A percentile compares a stretch with the other conserved stretches of the same genome.
Evolutionary conservation across 2,113 vertebrate species (phyloP).

Genomic region (Erpornis zantholeuca): DNA sequence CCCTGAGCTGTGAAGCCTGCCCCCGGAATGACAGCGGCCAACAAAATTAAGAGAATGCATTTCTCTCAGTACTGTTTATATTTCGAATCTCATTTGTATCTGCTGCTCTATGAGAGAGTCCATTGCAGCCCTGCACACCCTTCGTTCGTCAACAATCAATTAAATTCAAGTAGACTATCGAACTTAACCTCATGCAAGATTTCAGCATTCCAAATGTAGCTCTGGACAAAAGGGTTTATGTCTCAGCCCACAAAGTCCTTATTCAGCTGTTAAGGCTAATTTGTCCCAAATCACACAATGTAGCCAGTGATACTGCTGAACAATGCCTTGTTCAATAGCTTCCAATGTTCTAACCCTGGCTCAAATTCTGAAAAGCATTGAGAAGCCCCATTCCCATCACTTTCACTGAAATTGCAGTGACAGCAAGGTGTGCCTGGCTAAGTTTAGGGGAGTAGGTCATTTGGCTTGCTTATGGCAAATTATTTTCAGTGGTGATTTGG

Average conservation of each 20-base stretch:
- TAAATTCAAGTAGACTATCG: constrained; percentile 63
- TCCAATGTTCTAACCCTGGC: constrained; percentile 61
- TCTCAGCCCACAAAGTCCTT: constrained; percentile 68
- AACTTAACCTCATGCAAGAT: constrained; percentile 69
- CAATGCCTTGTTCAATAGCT: constrained; percentile 70
- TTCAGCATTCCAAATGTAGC: constrained; percentile 70
- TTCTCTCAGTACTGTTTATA: constrained; percentile 18
- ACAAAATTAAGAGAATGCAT: neutral
- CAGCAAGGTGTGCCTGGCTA: neutral
- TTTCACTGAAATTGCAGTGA: neutral
- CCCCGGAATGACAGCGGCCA: neutral
- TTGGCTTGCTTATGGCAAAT: neutral
- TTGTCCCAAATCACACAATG: constrained; percentile 75
- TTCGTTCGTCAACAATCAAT: constrained; percentile 60
- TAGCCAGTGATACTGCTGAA: constrained; percentile 71
- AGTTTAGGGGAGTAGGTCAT: neutral
- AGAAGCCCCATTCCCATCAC: neutral
- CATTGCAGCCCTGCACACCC: constrained; percentile 21
- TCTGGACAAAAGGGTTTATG: constrained; percentile 72
- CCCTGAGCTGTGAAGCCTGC: neutral
- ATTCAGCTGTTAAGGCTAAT: constrained; percentile 76
- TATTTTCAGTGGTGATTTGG: neutral
- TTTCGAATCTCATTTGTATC: constrained; percentile 43
- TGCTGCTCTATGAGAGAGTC: constrained; percentile 1
- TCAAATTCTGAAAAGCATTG: neutral